A percentile compares a stretch with the other conserved stretches of the same genome.
Evolutionary conservation across 2,797 vertebrate genomes (phyloP).

Genomic region (Pipistrellus pygmaeus): DNA sequence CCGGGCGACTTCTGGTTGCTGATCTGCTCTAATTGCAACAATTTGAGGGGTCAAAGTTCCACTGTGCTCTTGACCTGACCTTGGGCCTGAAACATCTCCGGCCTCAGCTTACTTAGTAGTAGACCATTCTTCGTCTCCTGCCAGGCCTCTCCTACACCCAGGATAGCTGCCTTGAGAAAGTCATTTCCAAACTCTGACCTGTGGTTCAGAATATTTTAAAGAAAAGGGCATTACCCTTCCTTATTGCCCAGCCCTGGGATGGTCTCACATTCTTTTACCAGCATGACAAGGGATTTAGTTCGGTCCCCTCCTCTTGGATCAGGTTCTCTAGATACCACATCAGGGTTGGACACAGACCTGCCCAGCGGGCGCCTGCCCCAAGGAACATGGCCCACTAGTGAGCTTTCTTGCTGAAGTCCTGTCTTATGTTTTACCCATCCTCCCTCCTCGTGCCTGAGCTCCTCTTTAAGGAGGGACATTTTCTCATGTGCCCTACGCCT

Average conservation of each 20-base stretch:
- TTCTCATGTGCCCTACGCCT: neutral
- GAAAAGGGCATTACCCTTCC: neutral
- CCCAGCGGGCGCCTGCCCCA: too few relatives aligned
- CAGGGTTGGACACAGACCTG: neutral
- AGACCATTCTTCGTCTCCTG: neutral
- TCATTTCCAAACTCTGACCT: neutral
- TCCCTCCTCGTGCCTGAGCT: neutral
- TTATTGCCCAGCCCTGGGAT: neutral
- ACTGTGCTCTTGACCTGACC: neutral
- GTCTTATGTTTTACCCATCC: neutral
- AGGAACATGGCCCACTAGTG: fast-evolving
- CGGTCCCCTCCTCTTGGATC: neutral
- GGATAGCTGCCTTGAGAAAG: neutral
- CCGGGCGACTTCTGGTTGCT: neutral
- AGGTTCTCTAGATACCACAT: too few relatives aligned
- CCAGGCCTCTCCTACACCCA: neutral
- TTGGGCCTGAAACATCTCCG: neutral
- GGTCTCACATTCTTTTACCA: neutral
- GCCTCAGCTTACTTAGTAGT: neutral
- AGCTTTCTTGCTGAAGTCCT: neutral
- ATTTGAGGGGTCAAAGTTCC: neutral
- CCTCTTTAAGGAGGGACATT: neutral
- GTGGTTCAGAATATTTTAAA: neutral
- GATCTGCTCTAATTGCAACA: neutral
- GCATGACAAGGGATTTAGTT: neutral